Conservation (phyloP, 37 sponge, comb jelly and placozoan genomes). For the Amphimedon queenslandica region DNA sequence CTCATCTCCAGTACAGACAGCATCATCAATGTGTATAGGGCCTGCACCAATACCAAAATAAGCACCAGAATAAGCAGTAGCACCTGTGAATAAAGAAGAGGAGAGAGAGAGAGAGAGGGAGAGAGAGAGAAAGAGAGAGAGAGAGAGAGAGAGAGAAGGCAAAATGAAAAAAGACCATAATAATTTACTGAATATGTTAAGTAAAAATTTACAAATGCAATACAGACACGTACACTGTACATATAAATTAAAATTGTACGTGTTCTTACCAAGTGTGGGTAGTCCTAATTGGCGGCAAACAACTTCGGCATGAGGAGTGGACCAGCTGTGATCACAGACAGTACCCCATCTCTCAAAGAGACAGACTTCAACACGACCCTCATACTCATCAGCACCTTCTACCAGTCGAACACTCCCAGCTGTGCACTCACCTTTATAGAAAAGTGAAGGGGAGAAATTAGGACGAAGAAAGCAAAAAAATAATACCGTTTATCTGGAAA, state of each 20-base stretch:
- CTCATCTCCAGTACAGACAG: not conserved
- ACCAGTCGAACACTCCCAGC: not conserved
- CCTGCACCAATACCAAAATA: not conserved
- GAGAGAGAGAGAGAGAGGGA: not conserved
- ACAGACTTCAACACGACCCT: not conserved
- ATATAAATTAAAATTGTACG: too few species aligned
- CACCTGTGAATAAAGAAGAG: conserved; percentile 2
- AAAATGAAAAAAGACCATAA: not conserved
- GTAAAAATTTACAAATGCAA: not conserved
- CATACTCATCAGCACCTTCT: not conserved
- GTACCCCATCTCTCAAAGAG: not conserved
- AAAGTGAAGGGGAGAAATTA: too few species aligned
- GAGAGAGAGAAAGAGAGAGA: conserved; percentile 5
- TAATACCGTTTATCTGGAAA: too few species aligned
- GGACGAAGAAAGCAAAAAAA: not conserved
- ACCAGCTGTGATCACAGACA: not conserved
- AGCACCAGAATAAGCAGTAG: not conserved
- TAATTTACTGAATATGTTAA: not conserved
- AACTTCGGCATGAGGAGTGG: not conserved
- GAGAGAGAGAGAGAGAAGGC: conserved; percentile 3
- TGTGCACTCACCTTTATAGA: not conserved
- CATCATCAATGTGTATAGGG: not conserved
- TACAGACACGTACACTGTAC: too few species aligned
- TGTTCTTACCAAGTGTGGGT: not conserved
- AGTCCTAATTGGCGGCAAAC: not conserved